Base-by-base conservation (phyloP, 2,113 vertebrate species). In the Cygnus buccinator region DNA sequence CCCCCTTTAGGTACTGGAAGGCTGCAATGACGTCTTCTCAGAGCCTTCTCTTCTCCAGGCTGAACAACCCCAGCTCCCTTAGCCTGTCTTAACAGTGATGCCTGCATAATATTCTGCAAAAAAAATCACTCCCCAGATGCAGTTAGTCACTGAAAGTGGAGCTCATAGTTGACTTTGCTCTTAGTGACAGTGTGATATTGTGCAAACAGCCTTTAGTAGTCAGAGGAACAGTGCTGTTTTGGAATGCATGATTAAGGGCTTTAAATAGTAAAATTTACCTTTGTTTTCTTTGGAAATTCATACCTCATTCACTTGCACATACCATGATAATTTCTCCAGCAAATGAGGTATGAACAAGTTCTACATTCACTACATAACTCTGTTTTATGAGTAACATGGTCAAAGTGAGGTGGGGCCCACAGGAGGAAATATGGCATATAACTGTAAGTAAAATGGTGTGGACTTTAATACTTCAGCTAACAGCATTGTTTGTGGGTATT, bases 401-500 rank as follows among this genome's bases (percentile, higher is more conserved):
- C 57, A 41, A 37, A 75, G 54, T 63, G 43, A 75, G 43, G n/a
- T 78, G 43, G 13, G 28, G 31, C 71, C 44, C 15, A 1, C 4
- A 72, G 33, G 72, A 90, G 44, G 59, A 83, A 92, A 29, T 70
- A 31, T 3, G 21, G 83, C 57, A 59, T 75, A 20, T 0, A 10
- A 44, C 43, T 23, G 2, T 26, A n/a, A 74, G 65, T 81, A 65
- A 77, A 61, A 57, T 52, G 11, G 33, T 75, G n/a, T 75, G 48
- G 52, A 55, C n/a, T 68, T 71, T 10, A 86, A 12, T 65, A n/a
- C 23, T 68, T 65, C 13, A 5, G 3, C 31, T 76, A 71, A 66
- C 21, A 63, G 9, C 41, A 57, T 26, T 0, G 0, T 46, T 67
- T 3, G 20, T 48, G 10, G 4, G 8, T 21, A 4, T 2, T 2